Evolutionary conservation across 1,140 invertebrate genomes (phyloP).

Genomic region (Scaptomyza pallida): DNA sequence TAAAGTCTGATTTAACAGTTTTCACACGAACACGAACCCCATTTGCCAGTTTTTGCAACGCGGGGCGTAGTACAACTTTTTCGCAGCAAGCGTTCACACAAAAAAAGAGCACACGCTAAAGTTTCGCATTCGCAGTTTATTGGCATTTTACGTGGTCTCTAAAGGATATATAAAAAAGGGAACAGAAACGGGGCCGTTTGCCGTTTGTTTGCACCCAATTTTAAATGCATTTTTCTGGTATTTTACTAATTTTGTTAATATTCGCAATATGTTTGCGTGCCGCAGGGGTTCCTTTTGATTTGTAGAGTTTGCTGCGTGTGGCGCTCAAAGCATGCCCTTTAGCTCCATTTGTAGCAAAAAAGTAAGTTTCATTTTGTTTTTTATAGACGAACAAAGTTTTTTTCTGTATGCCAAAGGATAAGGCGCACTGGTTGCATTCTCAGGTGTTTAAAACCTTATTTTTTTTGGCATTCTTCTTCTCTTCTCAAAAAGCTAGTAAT

Average conservation of each 20-base stretch:
- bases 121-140: constrained; percentile 64
- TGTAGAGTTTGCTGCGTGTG: constrained; percentile 37
- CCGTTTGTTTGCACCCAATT: constrained; percentile 42
- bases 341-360: not conserved
- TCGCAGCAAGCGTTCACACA: constrained; percentile 20
- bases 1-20: constrained; percentile 66
- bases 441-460: too few species aligned
- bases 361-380: too few species aligned
- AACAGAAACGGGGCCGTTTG: not conserved
- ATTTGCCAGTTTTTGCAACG: constrained; percentile 31
- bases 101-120: constrained; percentile 46
- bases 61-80: constrained; percentile 35
- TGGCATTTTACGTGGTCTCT: constrained; percentile 67
- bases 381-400: not conserved
- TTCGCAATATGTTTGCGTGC: constrained; percentile 42
- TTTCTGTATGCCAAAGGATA: not conserved
- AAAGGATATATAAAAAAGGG: constrained; percentile 11
- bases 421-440: too few species aligned
- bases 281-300: constrained; percentile 24
- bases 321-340: not conserved
- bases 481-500: too few species aligned
- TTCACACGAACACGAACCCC: constrained; percentile 56
- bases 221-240: constrained; percentile 70
- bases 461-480: too few species aligned
- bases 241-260: constrained; percentile 72